Evolutionary conservation across 2,797 vertebrate genomes (phyloP), one percentile per base, ranked within the genome.

Genomic region (Tachyglossus aculeatus): DNA sequence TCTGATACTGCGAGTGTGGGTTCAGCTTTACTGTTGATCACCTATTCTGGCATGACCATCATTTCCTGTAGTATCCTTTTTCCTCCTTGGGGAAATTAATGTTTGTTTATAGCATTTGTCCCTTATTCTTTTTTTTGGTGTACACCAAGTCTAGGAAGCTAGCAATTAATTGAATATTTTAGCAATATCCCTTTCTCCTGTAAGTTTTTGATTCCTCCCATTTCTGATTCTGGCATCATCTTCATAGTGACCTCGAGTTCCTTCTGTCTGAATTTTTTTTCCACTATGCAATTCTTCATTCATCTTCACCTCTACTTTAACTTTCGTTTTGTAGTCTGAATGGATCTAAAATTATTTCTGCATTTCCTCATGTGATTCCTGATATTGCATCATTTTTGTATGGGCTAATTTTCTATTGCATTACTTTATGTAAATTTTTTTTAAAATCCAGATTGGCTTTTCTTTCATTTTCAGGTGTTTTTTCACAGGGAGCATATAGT

Each of bases 21-120:
- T 90, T 86, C 82, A 74, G 59, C 72, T 74, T 88, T 87, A 88
- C 77, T 89, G 93, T 88, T 91, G 88, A 91, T 89, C 88, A 87
- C 84, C 71, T 86, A 70, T 84, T 86, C 85, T 86, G 71, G 85
- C 65, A 87, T 83, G 80, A 79, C 73, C 0, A 22, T 84, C 80
- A 76, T 87, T 91, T 92, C 89, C 88, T 92, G 83, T 85, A 88
- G 82, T 87, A 88, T 82, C 88, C 90, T 70, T 88, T 88, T 86
- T 76, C 74, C 54, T 90, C 91, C 71, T 84, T 38, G 33, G 83
- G 89, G 89, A 92, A 86, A 91, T 86, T 85, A 86, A 85, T 80
- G 56, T 82, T 80, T 86, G 69, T 65, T 89, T 86, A 86, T 84
- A 89, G 65, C 79, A 87, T 88, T 90, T 77, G 71, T 81, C 68